Conservation (phyloP, 2,113 vertebrate species). For the Dolichallabes microphthalmus region DNA sequence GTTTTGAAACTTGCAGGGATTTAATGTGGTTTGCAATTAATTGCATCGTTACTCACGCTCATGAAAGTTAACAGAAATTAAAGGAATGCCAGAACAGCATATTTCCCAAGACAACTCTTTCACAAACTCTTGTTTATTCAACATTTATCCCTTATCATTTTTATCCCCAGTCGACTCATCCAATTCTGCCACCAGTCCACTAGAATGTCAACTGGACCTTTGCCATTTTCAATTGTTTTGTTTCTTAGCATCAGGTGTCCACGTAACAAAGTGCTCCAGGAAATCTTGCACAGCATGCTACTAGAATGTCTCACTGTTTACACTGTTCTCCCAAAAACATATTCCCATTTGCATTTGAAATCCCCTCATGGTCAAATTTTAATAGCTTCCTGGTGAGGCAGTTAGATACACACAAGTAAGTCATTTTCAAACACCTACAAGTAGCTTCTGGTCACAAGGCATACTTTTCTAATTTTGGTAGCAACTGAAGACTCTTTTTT, state of each 20-base stretch:
- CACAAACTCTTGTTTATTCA: slow-evolving; percentile 48
- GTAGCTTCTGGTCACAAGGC: not conserved
- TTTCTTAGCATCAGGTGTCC: not conserved
- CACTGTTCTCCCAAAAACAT: not conserved
- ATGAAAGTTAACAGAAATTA: slow-evolving; percentile 63
- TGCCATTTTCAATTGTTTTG: not conserved
- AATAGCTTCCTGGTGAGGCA: not conserved
- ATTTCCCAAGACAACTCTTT: slow-evolving; percentile 59
- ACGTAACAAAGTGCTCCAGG: not conserved
- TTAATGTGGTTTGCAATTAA: slow-evolving; percentile 68
- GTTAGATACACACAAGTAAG: not conserved
- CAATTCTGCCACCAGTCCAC: slow-evolving; percentile 11
- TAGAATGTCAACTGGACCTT: not conserved
- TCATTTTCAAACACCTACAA: not conserved
- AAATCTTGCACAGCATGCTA: not conserved
- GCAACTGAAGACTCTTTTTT: slow-evolving; percentile 52
- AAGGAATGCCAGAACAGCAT: slow-evolving; percentile 51
- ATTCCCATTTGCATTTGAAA: not conserved
- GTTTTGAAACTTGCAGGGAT: slow-evolving; percentile 59
- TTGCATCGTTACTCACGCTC: slow-evolving; percentile 64
- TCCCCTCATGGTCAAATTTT: not conserved
- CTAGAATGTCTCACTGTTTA: not conserved
- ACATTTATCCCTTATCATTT: slow-evolving; percentile 32
- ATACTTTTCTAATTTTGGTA: slow-evolving; percentile 40
- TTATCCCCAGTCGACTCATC: slow-evolving; percentile 25